Evolutionary conservation across 2,888 invertebrate species (phyloP).

Genomic region (Dimorphilus gyrociliatus): DNA sequence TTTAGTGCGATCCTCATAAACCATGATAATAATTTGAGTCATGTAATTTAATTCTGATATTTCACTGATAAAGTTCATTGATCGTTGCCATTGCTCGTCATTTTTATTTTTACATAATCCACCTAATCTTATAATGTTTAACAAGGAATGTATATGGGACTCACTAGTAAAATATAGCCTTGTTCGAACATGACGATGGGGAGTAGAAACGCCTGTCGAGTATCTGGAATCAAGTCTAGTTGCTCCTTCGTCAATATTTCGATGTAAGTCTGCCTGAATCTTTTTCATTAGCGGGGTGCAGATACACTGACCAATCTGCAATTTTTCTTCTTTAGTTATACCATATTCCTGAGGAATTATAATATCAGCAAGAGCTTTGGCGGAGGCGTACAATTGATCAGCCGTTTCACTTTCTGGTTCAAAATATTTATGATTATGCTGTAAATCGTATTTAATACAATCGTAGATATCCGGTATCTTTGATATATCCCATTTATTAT

Average conservation of each 20-base stretch:
- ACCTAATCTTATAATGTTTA: constrained; percentile 84
- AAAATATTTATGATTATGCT: constrained; percentile 93
- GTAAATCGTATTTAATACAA: constrained; percentile 91
- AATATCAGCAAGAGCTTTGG: constrained; percentile 92
- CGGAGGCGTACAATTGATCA: constrained; percentile 57
- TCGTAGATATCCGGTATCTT: constrained; percentile 99
- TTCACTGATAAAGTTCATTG: constrained; percentile 75
- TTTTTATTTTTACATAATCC: constrained; percentile 63
- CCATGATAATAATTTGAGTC: constrained; percentile 95
- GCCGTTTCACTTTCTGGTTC: constrained; percentile 55
- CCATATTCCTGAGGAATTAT: constrained; percentile 99
- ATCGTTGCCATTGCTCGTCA: constrained; percentile 94
- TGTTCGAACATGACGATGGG: constrained; percentile 90
- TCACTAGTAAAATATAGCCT: constrained; percentile 98
- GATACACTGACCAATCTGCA: constrained; percentile 89
- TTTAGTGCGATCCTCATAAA: constrained; percentile 92
- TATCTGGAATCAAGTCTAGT: constrained; percentile 90
- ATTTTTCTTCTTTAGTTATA: constrained; percentile 78
- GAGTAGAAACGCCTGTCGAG: constrained; percentile 92
- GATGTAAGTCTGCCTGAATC: constrained; percentile 76
- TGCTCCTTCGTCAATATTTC: constrained; percentile 59
- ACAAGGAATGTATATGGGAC: constrained; percentile 91
- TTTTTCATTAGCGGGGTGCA: constrained; percentile 90
- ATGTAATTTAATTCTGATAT: constrained; percentile 97
- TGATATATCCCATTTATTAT: constrained; percentile 74